Evolutionary conservation across 2,113 vertebrate genomes (phyloP).

Genomic region (Archilochus colubris): DNA sequence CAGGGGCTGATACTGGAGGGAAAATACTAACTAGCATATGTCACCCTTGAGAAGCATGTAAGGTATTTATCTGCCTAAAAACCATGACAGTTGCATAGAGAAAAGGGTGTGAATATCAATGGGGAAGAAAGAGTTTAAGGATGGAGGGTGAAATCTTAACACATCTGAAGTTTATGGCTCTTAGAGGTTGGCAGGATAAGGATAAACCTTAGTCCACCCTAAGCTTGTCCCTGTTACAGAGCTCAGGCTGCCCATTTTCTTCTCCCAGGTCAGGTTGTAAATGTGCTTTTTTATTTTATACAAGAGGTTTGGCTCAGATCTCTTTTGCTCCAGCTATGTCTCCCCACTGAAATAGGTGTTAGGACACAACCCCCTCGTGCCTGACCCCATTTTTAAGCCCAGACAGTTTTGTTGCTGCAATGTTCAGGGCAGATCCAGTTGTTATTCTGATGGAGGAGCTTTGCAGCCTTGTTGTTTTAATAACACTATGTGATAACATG

Average conservation of each 20-base stretch:
- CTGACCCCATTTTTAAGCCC: neutral
- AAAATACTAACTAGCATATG: slow-evolving; percentile 48
- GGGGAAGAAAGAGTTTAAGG: neutral
- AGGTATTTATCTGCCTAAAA: slow-evolving; percentile 66
- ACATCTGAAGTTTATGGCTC: neutral
- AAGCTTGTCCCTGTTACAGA: neutral
- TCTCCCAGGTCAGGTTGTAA: neutral
- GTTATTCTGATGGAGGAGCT: neutral
- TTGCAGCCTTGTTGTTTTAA: neutral
- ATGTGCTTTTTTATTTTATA: neutral
- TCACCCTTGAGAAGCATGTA: slow-evolving; percentile 54
- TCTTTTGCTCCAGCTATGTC: neutral
- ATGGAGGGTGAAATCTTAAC: neutral
- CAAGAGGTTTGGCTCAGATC: neutral
- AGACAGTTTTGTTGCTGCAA: neutral
- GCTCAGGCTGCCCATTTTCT: neutral
- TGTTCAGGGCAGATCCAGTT: neutral
- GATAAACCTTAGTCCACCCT: neutral
- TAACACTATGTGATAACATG: neutral
- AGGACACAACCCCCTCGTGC: neutral
- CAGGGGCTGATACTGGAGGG: slow-evolving; percentile 54
- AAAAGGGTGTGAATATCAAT: slow-evolving; percentile 47
- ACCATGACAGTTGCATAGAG: slow-evolving; percentile 26
- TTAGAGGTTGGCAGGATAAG: neutral
- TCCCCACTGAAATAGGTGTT: neutral